Conservation (phyloP, 2,113 vertebrate species). For the Gorsachius goisagi region DNA sequence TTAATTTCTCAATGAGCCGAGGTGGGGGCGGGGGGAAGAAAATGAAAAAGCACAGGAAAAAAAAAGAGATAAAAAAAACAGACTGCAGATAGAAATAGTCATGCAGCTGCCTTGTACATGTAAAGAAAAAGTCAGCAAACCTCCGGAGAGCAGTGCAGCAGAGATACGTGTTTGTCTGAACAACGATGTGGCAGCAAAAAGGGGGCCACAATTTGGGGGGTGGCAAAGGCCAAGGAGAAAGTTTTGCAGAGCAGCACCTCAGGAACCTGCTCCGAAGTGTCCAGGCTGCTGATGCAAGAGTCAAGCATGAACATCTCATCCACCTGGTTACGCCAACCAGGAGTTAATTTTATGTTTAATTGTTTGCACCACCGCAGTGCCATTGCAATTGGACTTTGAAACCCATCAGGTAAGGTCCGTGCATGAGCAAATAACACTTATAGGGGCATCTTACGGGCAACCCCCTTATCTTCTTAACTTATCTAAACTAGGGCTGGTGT, state of each 20-base stretch:
- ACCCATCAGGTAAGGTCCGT: background rate
- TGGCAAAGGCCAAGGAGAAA: background rate
- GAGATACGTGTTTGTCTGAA: background rate
- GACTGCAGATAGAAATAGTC: constrained; percentile 22
- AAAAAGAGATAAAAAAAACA: background rate
- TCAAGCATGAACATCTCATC: background rate
- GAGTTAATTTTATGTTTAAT: background rate
- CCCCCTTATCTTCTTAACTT: no score
- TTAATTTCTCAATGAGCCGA: constrained; percentile 28
- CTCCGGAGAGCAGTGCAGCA: accelerated
- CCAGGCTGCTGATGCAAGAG: background rate
- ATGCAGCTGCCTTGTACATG: background rate
- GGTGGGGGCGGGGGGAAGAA: no score
- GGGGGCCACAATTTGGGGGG: background rate
- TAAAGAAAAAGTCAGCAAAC: background rate
- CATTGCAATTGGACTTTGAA: background rate
- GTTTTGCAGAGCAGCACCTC: background rate
- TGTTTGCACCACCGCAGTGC: background rate
- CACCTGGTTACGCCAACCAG: accelerated
- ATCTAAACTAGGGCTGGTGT: background rate
- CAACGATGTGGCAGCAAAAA: background rate
- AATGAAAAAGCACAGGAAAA: background rate
- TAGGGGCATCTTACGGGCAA: background rate
- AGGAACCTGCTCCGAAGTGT: background rate
- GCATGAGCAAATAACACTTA: background rate